Evolutionary conservation across 2,113 vertebrate species (phyloP).

Genomic region (Neodon shergylaensis): DNA sequence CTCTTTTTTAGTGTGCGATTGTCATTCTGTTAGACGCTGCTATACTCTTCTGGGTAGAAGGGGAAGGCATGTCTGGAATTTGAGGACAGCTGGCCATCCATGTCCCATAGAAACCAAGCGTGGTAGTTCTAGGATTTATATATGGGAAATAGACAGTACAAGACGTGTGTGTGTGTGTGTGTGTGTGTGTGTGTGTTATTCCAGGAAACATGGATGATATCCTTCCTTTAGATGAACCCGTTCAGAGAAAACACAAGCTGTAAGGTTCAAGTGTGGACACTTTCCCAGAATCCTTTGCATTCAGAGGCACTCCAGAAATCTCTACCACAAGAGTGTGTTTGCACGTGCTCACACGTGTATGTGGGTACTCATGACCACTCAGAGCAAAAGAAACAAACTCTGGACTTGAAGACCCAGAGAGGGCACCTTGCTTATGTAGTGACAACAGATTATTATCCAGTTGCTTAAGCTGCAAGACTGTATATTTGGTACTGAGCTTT

Average conservation of each 20-base stretch:
- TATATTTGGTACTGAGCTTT: not conserved
- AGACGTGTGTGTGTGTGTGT: not conserved
- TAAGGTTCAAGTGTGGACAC: not conserved
- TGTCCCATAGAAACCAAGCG: not conserved
- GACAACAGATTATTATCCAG: not conserved
- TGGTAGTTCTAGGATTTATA: not conserved
- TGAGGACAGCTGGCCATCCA: not conserved
- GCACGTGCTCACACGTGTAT: too few relatives aligned
- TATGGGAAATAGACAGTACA: rapidly evolving
- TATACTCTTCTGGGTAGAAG: not conserved
- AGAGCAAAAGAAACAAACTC: not conserved
- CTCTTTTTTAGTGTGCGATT: not conserved
- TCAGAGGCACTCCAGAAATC: not conserved
- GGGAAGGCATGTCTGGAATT: not conserved
- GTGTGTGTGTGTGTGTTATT: not conserved
- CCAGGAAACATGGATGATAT: not conserved
- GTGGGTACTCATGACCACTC: not conserved
- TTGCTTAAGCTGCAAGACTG: not conserved
- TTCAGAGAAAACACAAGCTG: not conserved
- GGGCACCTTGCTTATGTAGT: not conserved
- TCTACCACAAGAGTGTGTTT: not conserved
- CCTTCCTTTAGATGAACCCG: not conserved
- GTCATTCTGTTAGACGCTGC: not conserved
- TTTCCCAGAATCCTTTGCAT: not conserved
- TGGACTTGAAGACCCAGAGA: not conserved